phyloP scores from a whole-genome alignment of 1,140 invertebrate genomes.

The Hyposmocoma kahamanoa region DNA sequence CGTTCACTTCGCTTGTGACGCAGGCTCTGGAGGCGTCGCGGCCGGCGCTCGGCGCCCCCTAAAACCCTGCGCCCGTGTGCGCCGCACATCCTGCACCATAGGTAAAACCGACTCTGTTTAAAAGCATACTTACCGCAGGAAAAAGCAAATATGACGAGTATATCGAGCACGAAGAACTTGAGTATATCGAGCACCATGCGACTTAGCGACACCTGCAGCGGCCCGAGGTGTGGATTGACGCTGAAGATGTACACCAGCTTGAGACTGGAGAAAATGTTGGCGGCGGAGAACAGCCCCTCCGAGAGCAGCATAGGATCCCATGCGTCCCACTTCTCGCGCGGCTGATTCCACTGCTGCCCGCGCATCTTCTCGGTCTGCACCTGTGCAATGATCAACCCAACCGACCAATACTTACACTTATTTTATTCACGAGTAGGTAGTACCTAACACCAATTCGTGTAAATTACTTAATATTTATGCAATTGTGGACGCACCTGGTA shows the following conservation, averaged over 20 bases:
- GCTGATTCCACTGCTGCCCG: constrained; percentile 74
- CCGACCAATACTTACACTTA: background rate
- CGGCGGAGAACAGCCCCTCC: constrained; percentile 96
- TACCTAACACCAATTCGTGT: too few species aligned
- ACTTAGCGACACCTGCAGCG: constrained; percentile 96
- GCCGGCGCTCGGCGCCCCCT: too few species aligned
- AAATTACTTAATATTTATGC: background rate
- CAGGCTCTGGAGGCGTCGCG: too few species aligned
- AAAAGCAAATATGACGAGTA: constrained; percentile 97
- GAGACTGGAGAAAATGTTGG: constrained; percentile 96
- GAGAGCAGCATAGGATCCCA: constrained; percentile 98
- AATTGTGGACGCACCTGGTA: constrained; percentile 78
- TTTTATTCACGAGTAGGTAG: too few species aligned
- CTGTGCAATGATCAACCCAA: constrained; percentile 36
- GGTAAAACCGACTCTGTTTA: too few species aligned
- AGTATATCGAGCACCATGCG: constrained; percentile 99
- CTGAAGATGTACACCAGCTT: constrained; percentile 99
- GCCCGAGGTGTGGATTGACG: constrained; percentile 97
- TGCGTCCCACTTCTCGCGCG: constrained; percentile 92
- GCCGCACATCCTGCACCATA: too few species aligned
- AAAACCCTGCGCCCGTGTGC: too few species aligned
- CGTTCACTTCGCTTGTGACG: too few species aligned
- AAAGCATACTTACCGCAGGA: constrained; percentile 88
- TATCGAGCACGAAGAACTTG: constrained; percentile 97
- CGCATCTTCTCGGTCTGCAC: constrained; percentile 78